Percentiles rank a stretch among this genome's conserved stretches.
Evolutionary conservation across 2,113 vertebrate genomes (phyloP).

Genomic region (Syngnathus scovelli): DNA sequence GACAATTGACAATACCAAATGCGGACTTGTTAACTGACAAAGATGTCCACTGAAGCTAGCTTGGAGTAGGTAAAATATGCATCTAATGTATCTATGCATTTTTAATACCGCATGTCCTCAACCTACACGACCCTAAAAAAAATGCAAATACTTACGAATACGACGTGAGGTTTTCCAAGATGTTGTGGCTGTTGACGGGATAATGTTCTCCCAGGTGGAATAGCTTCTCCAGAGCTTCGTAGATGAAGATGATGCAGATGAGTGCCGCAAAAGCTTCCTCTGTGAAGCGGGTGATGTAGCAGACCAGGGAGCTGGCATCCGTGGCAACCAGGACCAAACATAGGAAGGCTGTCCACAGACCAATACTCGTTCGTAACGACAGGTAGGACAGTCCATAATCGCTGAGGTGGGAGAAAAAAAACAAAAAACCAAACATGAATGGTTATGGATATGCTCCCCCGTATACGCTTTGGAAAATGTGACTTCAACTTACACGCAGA

Average conservation of each 20-base stretch:
- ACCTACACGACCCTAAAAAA: too few species aligned
- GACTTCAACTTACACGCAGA: constrained; percentile 79
- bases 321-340: constrained; percentile 89
- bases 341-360: constrained; percentile 89
- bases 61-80: background rate
- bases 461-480: background rate
- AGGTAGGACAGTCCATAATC: constrained; percentile 87
- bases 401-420: constrained; percentile 56
- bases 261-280: constrained; percentile 93
- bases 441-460: background rate
- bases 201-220: constrained; percentile 84
- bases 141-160: constrained; percentile 80
- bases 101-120: too few species aligned
- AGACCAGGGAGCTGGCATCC: constrained; percentile 91
- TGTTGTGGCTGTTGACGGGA: constrained; percentile 84
- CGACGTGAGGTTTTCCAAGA: constrained; percentile 80
- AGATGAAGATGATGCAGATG: constrained; percentile 98
- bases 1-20: background rate
- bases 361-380: constrained; percentile 87
- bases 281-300: constrained; percentile 94
- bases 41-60: background rate
- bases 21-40: background rate
- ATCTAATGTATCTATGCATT: background rate
- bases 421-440: background rate
- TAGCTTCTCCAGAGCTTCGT: constrained; percentile 92